Base-by-base conservation (phyloP, 2,888 invertebrate species). In the Xanthorhoe designata region DNA sequence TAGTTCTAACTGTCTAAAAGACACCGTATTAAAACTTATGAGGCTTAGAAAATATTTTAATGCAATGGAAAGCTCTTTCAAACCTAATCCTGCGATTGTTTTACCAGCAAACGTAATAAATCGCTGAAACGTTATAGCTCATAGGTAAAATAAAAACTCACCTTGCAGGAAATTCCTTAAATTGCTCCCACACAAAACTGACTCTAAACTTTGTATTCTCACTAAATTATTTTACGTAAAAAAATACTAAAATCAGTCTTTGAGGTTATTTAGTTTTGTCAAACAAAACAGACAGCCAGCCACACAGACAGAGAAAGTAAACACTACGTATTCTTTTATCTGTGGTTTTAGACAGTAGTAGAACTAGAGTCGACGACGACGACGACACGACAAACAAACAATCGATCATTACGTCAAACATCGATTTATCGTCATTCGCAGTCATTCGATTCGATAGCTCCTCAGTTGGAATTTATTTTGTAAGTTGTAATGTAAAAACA, bases 191-290 rank as follows among this genome's bases (percentile, higher is more conserved):
- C 42, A 50, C 49, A 58, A 62, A 66, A 55, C 45, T 54, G 53
- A 29, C 49, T 53, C n/a, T 9, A 24, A 51, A 47, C 29, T 15
- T 1, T 24, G 10, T 53, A 53, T 35, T 58, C n/a, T n/a, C 61
- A 69, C 56, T 64, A 68, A 42, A 24, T 62, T 64, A 54, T 15
- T 64, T 57, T 49, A 45, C 13, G 18, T 50, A 19, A 18, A 19
- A 70, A 71, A 68, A 52, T 73, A 77, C 54, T 73, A 81, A 88
- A 87, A 81, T 89, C 89, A 89, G 89, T 89, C 89, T 89, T 79
- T 75, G 78, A 87, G 87, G 87, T 87, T 88, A 87, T 77, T 81
- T n/a, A n/a, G n/a, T n/a, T n/a, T n/a, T 85, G 84, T 83, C 83
- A 85, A 76, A 76, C 45, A 45, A 17, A 47, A 47, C 47, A 47